phyloP scores from a whole-genome alignment of 2,113 vertebrate species.

The Colinus virginianus region DNA sequence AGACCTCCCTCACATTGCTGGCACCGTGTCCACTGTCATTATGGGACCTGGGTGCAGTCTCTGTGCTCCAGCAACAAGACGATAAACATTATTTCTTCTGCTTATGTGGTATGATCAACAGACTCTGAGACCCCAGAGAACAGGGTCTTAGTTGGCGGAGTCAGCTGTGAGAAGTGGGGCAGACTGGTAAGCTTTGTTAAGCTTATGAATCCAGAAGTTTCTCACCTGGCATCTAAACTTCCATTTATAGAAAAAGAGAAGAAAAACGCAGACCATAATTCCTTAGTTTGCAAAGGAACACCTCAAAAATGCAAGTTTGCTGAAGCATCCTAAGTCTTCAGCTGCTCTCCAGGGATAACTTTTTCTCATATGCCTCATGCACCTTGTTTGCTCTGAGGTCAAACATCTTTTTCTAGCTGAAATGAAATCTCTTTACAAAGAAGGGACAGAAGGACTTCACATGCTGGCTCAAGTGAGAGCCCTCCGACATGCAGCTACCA shows the following conservation, averaged over 20 bases:
- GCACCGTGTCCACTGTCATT: neutral
- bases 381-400: neutral
- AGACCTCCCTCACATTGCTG: neutral
- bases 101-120: neutral
- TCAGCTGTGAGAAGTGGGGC: rapidly evolving
- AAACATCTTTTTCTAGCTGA: neutral
- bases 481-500: neutral
- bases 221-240: neutral
- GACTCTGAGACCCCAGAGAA: neutral
- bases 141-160: neutral
- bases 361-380: neutral
- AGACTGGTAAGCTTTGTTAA: neutral
- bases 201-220: neutral
- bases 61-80: neutral
- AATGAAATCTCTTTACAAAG: neutral
- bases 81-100: neutral
- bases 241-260: neutral
- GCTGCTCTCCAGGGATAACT: neutral
- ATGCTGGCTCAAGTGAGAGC: neutral
- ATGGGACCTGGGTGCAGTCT: neutral
- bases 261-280: neutral
- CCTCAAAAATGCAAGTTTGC: neutral
- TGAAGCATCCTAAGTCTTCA: neutral
- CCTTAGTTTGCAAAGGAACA: neutral
- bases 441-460: neutral